Evolutionary conservation across 2,797 vertebrate genomes (phyloP).

Genomic region (Delichon dasypus): DNA sequence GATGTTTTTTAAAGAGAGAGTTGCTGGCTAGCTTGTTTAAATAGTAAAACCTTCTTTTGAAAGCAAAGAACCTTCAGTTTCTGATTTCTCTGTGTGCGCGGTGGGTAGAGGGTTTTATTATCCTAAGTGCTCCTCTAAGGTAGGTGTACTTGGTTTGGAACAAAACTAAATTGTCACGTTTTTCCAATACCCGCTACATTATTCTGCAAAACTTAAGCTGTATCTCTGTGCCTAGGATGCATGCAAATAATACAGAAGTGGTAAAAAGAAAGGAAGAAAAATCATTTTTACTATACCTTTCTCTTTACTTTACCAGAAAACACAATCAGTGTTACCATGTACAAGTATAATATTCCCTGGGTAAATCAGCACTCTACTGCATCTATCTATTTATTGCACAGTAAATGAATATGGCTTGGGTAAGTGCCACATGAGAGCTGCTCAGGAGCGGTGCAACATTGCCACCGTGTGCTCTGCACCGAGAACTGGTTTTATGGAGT

Average conservation of each 20-base stretch:
- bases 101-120: slow-evolving; percentile 32
- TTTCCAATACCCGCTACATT: not conserved
- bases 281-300: slow-evolving; percentile 31
- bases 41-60: not conserved
- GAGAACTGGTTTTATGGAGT: not conserved
- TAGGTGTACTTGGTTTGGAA: slow-evolving; percentile 35
- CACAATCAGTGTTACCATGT: slow-evolving; percentile 50
- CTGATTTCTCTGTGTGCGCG: not conserved
- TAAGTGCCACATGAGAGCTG: not conserved
- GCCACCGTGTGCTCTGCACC: slow-evolving; percentile 61
- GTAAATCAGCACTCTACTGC: slow-evolving; percentile 60
- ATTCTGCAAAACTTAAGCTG: not conserved
- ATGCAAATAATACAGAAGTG: not conserved
- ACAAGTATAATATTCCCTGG: slow-evolving; percentile 61
- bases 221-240: not conserved
- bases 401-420: slow-evolving; percentile 20
- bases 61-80: not conserved
- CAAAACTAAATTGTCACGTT: slow-evolving; percentile 50
- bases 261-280: slow-evolving; percentile 33
- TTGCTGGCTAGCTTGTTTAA: not conserved
- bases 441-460: slow-evolving; percentile 60
- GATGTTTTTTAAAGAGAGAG: not conserved
- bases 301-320: slow-evolving; percentile 66
- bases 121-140: slow-evolving; percentile 41
- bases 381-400: slow-evolving; percentile 57